phyloP scores from a whole-genome alignment of 2,888 invertebrate genomes.

The Ceratothoa steindachneri region DNA sequence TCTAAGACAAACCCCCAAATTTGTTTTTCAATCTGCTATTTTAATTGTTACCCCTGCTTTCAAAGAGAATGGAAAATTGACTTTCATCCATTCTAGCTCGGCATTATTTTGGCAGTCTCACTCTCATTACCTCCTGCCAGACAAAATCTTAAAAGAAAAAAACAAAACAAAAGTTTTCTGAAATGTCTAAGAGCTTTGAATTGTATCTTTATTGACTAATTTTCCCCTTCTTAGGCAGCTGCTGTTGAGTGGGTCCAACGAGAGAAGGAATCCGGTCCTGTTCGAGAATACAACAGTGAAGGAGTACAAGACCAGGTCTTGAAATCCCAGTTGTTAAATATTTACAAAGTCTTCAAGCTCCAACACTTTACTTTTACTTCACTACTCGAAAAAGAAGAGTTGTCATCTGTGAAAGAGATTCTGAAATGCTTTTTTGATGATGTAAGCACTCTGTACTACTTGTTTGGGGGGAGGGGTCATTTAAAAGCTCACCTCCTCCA shows the following conservation, averaged over 20 bases:
- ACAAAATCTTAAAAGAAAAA: too few species aligned
- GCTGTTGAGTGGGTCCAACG: conserved; percentile 58
- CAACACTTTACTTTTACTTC: conserved; percentile 73
- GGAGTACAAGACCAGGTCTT: conserved; percentile 75
- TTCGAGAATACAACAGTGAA: conserved; percentile 71
- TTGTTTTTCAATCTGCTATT: too few species aligned
- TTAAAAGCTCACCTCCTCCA: too few species aligned
- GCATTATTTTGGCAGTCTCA: too few species aligned
- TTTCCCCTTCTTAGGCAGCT: conserved; percentile 63
- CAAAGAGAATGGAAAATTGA: not conserved
- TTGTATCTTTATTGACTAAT: too few species aligned
- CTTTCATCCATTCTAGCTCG: not conserved
- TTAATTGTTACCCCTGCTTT: too few species aligned
- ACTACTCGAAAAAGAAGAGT: conserved; percentile 58
- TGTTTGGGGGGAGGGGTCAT: too few species aligned
- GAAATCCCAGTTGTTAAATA: conserved; percentile 65
- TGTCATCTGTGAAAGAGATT: conserved; percentile 62
- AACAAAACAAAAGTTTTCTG: too few species aligned
- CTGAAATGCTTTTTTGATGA: conserved; percentile 74
- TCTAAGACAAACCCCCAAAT: too few species aligned
- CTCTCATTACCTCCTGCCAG: too few species aligned
- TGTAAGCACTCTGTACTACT: too few species aligned
- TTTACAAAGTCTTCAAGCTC: conserved; percentile 79
- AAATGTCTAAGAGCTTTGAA: too few species aligned
- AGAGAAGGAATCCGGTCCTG: conserved; percentile 66